phyloP scores from a whole-genome alignment of 2,888 invertebrate species.

The Aphrophora alni region DNA sequence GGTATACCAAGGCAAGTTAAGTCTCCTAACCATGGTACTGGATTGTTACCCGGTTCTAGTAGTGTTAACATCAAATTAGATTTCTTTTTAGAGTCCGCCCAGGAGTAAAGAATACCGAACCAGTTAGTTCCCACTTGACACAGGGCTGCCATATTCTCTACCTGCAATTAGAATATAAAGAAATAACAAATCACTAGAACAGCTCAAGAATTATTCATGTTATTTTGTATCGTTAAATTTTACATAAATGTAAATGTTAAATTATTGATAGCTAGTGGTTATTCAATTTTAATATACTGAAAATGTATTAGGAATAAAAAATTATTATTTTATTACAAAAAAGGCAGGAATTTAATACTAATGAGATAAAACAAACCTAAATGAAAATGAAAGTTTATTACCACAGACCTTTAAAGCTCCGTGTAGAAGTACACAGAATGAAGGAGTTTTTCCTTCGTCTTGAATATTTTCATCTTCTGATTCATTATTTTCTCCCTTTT shows the following conservation, averaged over 20 bases:
- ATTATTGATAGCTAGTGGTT: too few species aligned
- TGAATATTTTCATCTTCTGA: slow-evolving; percentile 63
- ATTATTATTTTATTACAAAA: too few species aligned
- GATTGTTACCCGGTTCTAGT: slow-evolving; percentile 76
- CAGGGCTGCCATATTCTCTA: slow-evolving; percentile 90
- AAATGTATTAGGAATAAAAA: too few species aligned
- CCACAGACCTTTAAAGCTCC: slow-evolving; percentile 79
- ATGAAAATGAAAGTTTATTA: neutral
- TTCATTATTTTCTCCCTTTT: slow-evolving; percentile 55
- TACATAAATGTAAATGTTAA: too few species aligned
- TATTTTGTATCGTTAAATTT: too few species aligned
- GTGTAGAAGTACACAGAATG: slow-evolving; percentile 91
- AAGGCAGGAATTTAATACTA: too few species aligned
- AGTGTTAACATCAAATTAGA: slow-evolving; percentile 91
- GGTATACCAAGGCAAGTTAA: slow-evolving; percentile 74
- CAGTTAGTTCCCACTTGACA: slow-evolving; percentile 85
- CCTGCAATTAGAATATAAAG: slow-evolving; percentile 56
- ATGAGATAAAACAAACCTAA: too few species aligned
- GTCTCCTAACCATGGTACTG: slow-evolving; percentile 91
- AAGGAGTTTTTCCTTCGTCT: slow-evolving; percentile 81
- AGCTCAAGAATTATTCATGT: too few species aligned
- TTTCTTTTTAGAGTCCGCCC: slow-evolving; percentile 91
- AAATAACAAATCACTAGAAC: slow-evolving; percentile 14
- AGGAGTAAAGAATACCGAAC: slow-evolving; percentile 94
- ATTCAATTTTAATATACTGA: too few species aligned